phyloP scores from a whole-genome alignment of 2,888 invertebrate species.

The Dasysyrphus albostriatus region DNA sequence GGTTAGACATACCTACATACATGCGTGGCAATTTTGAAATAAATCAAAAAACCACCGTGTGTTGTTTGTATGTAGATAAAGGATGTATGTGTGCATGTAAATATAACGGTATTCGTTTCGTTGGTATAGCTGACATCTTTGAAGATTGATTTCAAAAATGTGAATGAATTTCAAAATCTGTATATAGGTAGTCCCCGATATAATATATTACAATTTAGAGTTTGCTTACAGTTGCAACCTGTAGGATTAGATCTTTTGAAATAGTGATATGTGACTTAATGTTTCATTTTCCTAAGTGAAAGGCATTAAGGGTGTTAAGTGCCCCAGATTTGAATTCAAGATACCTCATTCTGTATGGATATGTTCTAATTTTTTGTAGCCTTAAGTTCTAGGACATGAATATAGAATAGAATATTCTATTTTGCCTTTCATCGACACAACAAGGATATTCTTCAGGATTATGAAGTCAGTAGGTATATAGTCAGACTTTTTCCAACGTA shows the following conservation, averaged over 20 bases:
- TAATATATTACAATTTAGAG: constrained; percentile 7
- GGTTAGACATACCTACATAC: neutral
- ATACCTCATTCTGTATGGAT: neutral
- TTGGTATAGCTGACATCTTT: constrained; percentile 39
- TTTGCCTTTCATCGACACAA: constrained; percentile 22
- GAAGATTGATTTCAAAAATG: constrained; percentile 51
- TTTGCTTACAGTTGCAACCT: constrained; percentile 25
- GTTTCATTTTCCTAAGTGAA: constrained; percentile 27
- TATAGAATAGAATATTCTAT: constrained; percentile 26
- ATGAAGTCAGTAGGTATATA: neutral
- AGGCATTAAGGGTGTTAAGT: constrained; percentile 27
- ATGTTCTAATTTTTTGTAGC: constrained; percentile 13
- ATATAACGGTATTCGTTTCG: constrained; percentile 5
- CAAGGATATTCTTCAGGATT: neutral
- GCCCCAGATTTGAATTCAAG: constrained; percentile 16
- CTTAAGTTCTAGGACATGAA: constrained; percentile 38
- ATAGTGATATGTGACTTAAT: constrained; percentile 9
- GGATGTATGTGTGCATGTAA: neutral
- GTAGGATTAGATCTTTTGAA: constrained; percentile 7
- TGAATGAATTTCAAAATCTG: constrained; percentile 35
- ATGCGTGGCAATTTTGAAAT: constrained; percentile 17
- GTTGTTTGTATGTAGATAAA: constrained; percentile 9
- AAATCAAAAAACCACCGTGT: constrained; percentile 26
- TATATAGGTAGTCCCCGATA: neutral
- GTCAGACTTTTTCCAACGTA: constrained; percentile 4